Base-by-base conservation (phyloP, 2,888 invertebrate species). In the Drosophila merina region DNA sequence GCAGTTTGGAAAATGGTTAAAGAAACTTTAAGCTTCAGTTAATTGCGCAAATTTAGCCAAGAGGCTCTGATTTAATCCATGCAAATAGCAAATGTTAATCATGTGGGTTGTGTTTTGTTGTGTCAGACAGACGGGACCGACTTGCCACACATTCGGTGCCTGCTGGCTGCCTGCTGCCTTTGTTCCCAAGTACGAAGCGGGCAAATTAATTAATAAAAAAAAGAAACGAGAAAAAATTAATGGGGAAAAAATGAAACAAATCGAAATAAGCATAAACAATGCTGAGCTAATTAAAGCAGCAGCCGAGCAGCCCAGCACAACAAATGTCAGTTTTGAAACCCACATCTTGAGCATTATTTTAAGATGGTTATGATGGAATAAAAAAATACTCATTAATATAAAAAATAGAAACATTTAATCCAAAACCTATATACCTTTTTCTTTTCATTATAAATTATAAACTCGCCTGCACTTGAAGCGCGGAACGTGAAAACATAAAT, bases 1-100 rank as follows among this genome's bases (percentile, higher is more conserved):
- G 73, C 66, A 48, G 72, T 75, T 70, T 81, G 66, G 75, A 76
- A 77, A 81, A 66, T 64, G 64, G 66, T 20, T 20, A 64, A 64
- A 66, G 45, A 40, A 66, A 64, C 66, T 66, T 76, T 83, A 75
- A 62, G 69, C 70, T 66, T 75, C 74, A 71, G 75, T 81, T 85
- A 85, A 81, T 81, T 81, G 79, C 79, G 77, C 79, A 84, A 87
- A 83, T 79, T 79, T 57, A 54, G 54, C 75, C 80, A 71, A 50
- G 50, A 54, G 50, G 66, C 76, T 55, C 51, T 75, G 83, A 83
- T 81, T 86, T 82, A 86, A 74, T 40, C 68, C 71, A 63, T 74
- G 75, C 44, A 75, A 72, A 70, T 56, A 51, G 63, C 55, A 72
- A 70, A 63, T 70, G 70, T 72, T 72, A 63, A 72, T 70, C 72